Evolutionary conservation across 2,797 vertebrate species (phyloP).

Genomic region (Martes flavigula): DNA sequence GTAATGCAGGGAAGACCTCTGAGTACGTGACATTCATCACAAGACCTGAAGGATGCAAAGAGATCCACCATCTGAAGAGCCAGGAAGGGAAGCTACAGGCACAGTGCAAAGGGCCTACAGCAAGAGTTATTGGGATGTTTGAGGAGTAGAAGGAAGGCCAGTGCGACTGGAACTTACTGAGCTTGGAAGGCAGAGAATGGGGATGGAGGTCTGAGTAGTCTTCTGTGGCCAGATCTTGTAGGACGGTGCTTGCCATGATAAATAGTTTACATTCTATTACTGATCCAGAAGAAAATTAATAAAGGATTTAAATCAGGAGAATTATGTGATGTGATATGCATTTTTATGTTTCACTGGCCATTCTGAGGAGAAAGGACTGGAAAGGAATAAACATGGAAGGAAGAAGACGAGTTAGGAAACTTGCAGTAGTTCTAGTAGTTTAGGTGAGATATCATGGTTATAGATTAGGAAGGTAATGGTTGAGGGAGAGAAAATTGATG

Average conservation of each 20-base stretch:
- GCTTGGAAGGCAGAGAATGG: background rate
- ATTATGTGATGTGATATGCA: background rate
- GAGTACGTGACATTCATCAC: background rate
- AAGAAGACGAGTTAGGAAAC: background rate
- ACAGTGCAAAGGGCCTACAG: background rate
- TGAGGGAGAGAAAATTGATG: background rate
- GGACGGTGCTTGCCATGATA: background rate
- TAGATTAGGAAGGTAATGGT: background rate
- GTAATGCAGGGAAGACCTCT: background rate
- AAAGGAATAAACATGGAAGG: background rate
- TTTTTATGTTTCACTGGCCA: background rate
- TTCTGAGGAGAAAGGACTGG: background rate
- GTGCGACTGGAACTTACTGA: background rate
- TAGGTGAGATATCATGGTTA: background rate
- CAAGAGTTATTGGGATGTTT: background rate
- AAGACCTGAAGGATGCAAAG: background rate
- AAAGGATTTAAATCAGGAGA: background rate
- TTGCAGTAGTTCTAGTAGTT: background rate
- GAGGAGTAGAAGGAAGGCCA: background rate
- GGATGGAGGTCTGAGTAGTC: background rate
- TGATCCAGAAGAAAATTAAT: background rate
- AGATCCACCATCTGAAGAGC: background rate
- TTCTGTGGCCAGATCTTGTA: background rate
- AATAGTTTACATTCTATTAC: background rate
- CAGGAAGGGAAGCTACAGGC: background rate